phyloP scores from a whole-genome alignment of 2,113 vertebrate species.

The Pyxicephalus adspersus region DNA sequence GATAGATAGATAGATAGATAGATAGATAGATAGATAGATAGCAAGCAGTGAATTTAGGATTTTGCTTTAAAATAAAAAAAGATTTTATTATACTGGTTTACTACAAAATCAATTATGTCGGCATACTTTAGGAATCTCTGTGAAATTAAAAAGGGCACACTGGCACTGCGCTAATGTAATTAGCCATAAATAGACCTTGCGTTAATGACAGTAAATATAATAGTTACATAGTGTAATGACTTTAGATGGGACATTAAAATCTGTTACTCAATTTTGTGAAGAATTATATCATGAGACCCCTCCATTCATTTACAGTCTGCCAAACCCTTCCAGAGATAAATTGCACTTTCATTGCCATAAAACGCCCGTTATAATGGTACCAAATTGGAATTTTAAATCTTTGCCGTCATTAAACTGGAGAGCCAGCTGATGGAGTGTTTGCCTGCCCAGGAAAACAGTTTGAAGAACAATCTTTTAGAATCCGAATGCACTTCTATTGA shows the following conservation, averaged over 20 bases:
- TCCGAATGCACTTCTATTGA: not conserved
- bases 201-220: slow-evolving; percentile 57
- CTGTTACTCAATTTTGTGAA: slow-evolving; percentile 53
- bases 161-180: slow-evolving; percentile 55
- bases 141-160: slow-evolving; percentile 56
- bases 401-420: slow-evolving; percentile 37
- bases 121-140: slow-evolving; percentile 51
- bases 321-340: slow-evolving; percentile 45
- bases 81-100: slow-evolving; percentile 45
- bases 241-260: slow-evolving; percentile 57
- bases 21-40: too few relatives aligned
- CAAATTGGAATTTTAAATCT: slow-evolving; percentile 53
- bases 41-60: not conserved
- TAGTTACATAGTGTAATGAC: slow-evolving; percentile 56
- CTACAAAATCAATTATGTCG: slow-evolving; percentile 54
- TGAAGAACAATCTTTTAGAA: not conserved
- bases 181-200: slow-evolving; percentile 56
- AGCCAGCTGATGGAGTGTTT: slow-evolving; percentile 1
- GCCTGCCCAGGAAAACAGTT: not conserved
- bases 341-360: slow-evolving; percentile 50
- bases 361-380: slow-evolving; percentile 48
- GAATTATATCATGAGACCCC: slow-evolving; percentile 52
- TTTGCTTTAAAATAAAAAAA: slow-evolving; percentile 3
- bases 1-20: too few relatives aligned
- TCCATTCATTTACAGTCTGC: slow-evolving; percentile 43